phyloP scores from a whole-genome alignment of 2,797 vertebrate genomes.

The Ctenosaura bakeri region DNA sequence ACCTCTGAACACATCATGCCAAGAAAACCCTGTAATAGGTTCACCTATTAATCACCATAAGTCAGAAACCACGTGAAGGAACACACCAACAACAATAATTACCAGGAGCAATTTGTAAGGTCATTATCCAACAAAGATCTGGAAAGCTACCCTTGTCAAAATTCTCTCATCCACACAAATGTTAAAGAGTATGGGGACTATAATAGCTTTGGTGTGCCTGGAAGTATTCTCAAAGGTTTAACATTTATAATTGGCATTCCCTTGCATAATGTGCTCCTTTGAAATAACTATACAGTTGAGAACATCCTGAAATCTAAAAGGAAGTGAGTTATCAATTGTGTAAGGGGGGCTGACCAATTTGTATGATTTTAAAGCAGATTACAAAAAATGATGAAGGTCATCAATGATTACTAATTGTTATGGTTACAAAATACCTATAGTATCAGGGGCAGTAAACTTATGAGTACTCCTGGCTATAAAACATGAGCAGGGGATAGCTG shows the following conservation, averaged over 20 bases:
- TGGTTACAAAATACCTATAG: neutral
- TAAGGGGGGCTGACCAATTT: neutral
- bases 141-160: neutral
- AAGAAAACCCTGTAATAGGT: too few species aligned
- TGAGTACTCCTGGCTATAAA: neutral
- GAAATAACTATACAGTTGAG: neutral
- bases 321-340: neutral
- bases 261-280: neutral
- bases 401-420: neutral
- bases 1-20: too few species aligned
- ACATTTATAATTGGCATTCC: neutral
- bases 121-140: neutral
- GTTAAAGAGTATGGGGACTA: neutral
- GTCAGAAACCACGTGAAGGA: neutral
- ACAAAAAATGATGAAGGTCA: neutral
- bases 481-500: neutral
- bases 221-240: neutral
- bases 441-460: neutral
- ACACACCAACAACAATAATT: too few species aligned
- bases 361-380: neutral
- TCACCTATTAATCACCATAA: too few species aligned
- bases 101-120: neutral
- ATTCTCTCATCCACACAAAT: neutral
- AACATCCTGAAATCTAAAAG: neutral
- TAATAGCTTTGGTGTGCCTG: neutral